A percentile compares a stretch with the other conserved stretches of the same genome.
phyloP scores from a whole-genome alignment of 64 coral and sea anemone species.

The Stichodactyla mertensii region DNA sequence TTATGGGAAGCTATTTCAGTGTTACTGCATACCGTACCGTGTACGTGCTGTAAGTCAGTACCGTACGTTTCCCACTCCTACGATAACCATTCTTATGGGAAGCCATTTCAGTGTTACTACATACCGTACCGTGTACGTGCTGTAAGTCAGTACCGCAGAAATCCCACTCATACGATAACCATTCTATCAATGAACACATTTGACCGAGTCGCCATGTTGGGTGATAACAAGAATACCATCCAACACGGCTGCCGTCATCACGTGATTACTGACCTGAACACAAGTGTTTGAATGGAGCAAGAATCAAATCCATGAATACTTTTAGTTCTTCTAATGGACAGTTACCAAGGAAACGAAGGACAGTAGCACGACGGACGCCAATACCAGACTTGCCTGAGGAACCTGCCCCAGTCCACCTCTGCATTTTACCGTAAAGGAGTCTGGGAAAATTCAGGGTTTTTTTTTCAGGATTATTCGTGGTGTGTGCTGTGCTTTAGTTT shows the following conservation, averaged over 20 bases:
- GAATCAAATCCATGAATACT: conserved; percentile 91
- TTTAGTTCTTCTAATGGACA: conserved; percentile 71
- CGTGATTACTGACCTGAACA: conserved; percentile 40
- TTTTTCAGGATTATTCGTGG: no score
- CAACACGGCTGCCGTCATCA: not conserved
- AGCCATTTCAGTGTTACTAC: no score
- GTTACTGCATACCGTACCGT: no score
- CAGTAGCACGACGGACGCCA: conserved; percentile 38
- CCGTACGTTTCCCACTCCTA: no score
- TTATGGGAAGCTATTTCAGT: no score
- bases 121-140: no score
- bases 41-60: no score
- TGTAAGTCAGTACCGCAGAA: no score
- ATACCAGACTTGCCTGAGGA: conserved; percentile 68
- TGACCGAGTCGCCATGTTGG: not conserved
- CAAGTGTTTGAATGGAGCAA: conserved; percentile 75
- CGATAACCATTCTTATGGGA: no score
- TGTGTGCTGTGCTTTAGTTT: no score
- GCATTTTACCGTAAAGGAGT: conserved; percentile 89
- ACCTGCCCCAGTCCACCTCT: conserved; percentile 81
- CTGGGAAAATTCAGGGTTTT: conserved; percentile 9
- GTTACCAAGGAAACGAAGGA: conserved; percentile 74
- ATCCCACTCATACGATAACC: no score
- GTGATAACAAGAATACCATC: not conserved
- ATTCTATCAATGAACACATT: no score